Base-by-base conservation (phyloP, 2,797 vertebrate species). In the Acridotheres tristis region DNA sequence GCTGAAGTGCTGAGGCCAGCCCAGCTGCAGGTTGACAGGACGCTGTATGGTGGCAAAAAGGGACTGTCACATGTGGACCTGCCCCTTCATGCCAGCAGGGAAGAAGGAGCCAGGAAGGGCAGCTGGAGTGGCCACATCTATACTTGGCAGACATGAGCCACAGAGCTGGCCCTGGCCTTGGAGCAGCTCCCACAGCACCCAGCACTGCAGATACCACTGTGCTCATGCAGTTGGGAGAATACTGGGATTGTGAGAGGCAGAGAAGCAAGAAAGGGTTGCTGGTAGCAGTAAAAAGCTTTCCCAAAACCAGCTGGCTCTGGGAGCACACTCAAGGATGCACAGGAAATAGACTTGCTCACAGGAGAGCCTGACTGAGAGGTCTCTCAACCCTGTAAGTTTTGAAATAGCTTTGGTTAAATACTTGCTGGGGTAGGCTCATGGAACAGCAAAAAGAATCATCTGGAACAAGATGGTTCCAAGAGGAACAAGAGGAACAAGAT, bases 91-190 rank as follows among this genome's bases (percentile, higher is more conserved):
- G 13, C 22, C 67, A 74, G 59, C 2, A 5, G 51, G 47, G 43
- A 47, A 66, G 62, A 47, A 40, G 16, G 16, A 59, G 47, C 4
- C 57, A 50, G 30, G 55, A 50, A 71, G 27, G 68, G 54, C 45
- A 54, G 40, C 0, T n/a, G 54, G 40, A 67, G 59, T 18, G 78
- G 76, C 21, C 61, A 32, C 3, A 22, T 29, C 71, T 9, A 1
- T 13, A 27, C 43, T 30, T 2, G 1, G 53, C 8, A 68, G 5
- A 9, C 42, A 27, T 0, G 1, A 81, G 25, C 13, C 53, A 42
- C n/a, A 45, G 51, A 42, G 36, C 36, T 74, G 84, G 43, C 10
- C 23, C 25, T 20, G 57, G 25, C 48, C 36, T n/a, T 57, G 61
- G 7, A 59, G 71, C 72, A 78, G 51, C 47, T 85, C 57, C 30